Evolutionary conservation across 2,797 vertebrate genomes (phyloP), one percentile per base, ranked within the genome.

Genomic region (Gymnocypris eckloni): DNA sequence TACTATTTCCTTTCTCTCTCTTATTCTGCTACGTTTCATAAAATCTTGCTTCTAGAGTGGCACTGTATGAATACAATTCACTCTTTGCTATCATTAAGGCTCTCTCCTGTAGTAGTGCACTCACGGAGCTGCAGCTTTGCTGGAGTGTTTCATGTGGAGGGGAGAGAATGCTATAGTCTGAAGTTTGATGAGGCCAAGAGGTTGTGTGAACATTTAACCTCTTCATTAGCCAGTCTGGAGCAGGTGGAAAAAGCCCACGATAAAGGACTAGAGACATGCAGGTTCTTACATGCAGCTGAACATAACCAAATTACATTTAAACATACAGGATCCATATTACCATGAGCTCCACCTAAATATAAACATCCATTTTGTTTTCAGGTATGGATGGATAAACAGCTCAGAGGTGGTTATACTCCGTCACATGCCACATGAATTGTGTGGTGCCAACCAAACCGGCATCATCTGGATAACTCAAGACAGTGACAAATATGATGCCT

Each of bases 101-200:
- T 88, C n/a, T 79, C 7, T 22, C 64, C 88, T 8, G 64, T 54
- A 80, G 79, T 4, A 88, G 93, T 93, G 64, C 92, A 56, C 2
- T 22, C 64, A 4, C 90, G 93, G 25, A 89, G 89, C 85, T 99
- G 98, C 95, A 97, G 96, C 84, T 90, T 83, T 48, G 91, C 61
- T 2, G 95, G 97, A 2, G 95, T 99, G 28, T 98, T 96, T 92
- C 94, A 95, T 0, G 94, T 95, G 78, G 95, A 98, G 90, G 97
- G 97, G 82, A 89, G 73, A 0, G 6, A 43, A 0, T 96, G 98
- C 88, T 96, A 99, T 89, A 91, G 91, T 41, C 95, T 99, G 86
- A 94, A 78, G 0, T 93, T 90, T 86, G 16, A 86, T 0, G 92
- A 92, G 73, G 97, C 97, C 2, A 0, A 79, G 0, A 79, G 91